A percentile compares a stretch with the other conserved stretches of the same genome.
phyloP scores from a whole-genome alignment of 2,113 vertebrate species.

The Spea bombifrons region DNA sequence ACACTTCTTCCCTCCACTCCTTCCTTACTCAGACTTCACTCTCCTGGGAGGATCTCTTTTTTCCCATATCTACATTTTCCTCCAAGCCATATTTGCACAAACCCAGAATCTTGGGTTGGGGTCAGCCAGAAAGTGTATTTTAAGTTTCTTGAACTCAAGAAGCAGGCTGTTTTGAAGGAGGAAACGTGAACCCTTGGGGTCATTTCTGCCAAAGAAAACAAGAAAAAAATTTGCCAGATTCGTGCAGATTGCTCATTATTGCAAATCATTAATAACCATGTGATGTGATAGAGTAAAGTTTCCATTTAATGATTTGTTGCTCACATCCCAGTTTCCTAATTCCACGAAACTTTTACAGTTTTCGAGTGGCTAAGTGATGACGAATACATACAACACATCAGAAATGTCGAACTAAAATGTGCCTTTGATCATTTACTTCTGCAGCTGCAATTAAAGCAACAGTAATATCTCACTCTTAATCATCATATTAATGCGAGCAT shows the following conservation, averaged over 20 bases:
- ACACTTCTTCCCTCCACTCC: conserved; percentile 35
- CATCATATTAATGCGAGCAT: too few species aligned
- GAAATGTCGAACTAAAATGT: too few species aligned
- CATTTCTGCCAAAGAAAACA: conserved; percentile 39
- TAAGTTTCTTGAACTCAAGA: conserved; percentile 63
- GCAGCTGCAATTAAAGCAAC: too few species aligned
- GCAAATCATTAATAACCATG: conserved; percentile 37
- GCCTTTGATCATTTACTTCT: too few species aligned
- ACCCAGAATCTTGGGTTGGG: conserved; percentile 46
- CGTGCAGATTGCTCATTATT: conserved; percentile 17
- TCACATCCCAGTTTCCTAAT: neutral
- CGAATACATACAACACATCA: too few species aligned
- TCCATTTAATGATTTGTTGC: neutral
- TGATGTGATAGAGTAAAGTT: conserved; percentile 5
- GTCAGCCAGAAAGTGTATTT: conserved; percentile 73
- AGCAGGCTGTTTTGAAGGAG: conserved; percentile 23
- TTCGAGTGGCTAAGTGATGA: too few species aligned
- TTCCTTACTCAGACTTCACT: neutral
- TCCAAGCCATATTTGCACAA: conserved; percentile 81
- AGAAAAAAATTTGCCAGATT: conserved; percentile 22
- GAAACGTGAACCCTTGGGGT: conserved; percentile 38
- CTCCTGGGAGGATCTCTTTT: conserved; percentile 53
- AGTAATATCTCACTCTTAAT: too few species aligned
- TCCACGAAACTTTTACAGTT: too few species aligned
- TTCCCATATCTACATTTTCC: neutral